Conservation (phyloP, 2,888 invertebrate genomes). For the Hirtodrosophila alboralis region DNA sequence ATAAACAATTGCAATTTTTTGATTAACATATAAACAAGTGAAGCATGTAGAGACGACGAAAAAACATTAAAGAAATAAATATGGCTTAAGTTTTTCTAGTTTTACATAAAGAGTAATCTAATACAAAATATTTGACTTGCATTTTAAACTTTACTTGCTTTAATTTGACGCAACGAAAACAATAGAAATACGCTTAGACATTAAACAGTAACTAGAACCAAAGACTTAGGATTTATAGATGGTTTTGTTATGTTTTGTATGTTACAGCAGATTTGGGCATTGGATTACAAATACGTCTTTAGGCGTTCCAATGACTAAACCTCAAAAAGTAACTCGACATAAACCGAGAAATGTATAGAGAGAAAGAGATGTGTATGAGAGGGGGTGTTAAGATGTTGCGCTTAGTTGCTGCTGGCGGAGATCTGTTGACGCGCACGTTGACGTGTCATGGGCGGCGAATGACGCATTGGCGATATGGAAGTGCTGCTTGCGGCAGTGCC, state of each 20-base stretch:
- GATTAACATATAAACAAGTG: background rate
- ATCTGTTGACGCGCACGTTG: slow-evolving; percentile 73
- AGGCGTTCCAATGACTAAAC: slow-evolving; percentile 42
- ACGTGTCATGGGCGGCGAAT: slow-evolving; percentile 73
- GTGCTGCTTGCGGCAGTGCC: slow-evolving; percentile 9
- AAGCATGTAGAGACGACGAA: slow-evolving; percentile 1
- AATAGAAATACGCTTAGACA: slow-evolving; percentile 40
- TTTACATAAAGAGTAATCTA: too few relatives aligned
- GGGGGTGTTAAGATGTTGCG: slow-evolving; percentile 7
- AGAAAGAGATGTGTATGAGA: background rate
- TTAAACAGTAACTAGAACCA: slow-evolving; percentile 59
- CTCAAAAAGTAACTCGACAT: slow-evolving; percentile 18
- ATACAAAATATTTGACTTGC: too few relatives aligned
- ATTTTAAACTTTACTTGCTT: slow-evolving; percentile 35
- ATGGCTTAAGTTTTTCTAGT: background rate
- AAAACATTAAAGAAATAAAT: slow-evolving; percentile 3
- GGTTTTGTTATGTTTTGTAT: slow-evolving; percentile 23
- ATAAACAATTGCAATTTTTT: too few relatives aligned
- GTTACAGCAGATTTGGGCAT: slow-evolving; percentile 40
- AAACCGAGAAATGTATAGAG: slow-evolving; percentile 2
- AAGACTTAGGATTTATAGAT: slow-evolving; percentile 50
- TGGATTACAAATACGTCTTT: slow-evolving; percentile 42
- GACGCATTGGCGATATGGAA: slow-evolving; percentile 51
- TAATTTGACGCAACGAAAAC: slow-evolving; percentile 26
- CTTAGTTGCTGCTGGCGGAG: slow-evolving; percentile 64